These are phyloP conservation scores for Rhinoderma darwinii DNA, from an alignment of 2,113 vertebrate species.

Conservation along the genomic window DNA sequence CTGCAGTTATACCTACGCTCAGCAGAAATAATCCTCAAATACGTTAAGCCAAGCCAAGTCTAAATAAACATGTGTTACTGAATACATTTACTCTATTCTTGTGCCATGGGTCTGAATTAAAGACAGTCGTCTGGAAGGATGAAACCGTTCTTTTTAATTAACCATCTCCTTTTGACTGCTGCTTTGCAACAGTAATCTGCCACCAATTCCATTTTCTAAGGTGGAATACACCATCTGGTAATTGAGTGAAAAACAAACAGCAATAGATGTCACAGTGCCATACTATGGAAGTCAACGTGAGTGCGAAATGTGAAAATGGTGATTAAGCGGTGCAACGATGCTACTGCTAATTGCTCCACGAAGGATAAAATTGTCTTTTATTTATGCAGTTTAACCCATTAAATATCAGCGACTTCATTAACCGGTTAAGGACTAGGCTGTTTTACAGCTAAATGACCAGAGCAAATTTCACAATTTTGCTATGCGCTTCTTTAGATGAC, in stretches of 20 bases:
- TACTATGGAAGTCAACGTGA: neutral
- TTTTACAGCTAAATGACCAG: too few species aligned
- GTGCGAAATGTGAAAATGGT: conserved; percentile 21
- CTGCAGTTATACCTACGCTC: neutral
- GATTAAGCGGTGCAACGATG: conserved; percentile 21
- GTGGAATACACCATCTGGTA: conserved; percentile 33
- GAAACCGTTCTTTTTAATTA: conserved; percentile 21
- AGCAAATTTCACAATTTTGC: too few species aligned
- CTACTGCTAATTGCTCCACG: neutral
- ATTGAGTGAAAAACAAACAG: conserved; percentile 42
- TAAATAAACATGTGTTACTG: conserved; percentile 6
- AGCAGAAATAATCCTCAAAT: conserved; percentile 27
- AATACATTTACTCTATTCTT: conserved; percentile 18
- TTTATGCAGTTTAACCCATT: neutral
- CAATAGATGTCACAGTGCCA: conserved; percentile 33
- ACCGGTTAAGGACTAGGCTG: too few species aligned
- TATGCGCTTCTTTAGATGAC: too few species aligned
- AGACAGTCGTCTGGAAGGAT: neutral
- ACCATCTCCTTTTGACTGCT: neutral
- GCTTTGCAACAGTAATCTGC: neutral
- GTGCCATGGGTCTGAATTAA: neutral
- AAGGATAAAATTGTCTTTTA: conserved; percentile 14
- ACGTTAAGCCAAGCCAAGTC: neutral
- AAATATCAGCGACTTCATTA: neutral
- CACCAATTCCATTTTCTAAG: conserved; percentile 10